Conservation (phyloP, 2,797 vertebrate genomes). For the Furcifer pardalis region DNA sequence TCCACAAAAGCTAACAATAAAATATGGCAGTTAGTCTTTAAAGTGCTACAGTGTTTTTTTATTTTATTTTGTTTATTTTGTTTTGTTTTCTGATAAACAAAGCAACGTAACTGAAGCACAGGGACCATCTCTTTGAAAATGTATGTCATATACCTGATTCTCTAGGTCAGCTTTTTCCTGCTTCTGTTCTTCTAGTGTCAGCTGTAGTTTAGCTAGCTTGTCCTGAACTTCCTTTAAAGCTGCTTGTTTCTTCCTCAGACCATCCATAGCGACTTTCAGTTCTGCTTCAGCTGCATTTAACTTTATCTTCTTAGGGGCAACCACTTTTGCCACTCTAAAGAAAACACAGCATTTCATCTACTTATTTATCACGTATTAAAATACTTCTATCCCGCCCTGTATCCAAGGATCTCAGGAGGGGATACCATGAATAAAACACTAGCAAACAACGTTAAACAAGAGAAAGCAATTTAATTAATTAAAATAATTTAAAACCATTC, state of each 20-base stretch:
- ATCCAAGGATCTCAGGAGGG: no score
- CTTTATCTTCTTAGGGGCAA: slow-evolving; percentile 90
- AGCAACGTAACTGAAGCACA: background rate
- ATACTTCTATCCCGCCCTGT: no score
- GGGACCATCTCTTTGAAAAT: background rate
- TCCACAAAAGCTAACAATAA: no score
- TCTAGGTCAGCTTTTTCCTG: slow-evolving; percentile 87
- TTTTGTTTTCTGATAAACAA: no score
- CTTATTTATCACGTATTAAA: no score
- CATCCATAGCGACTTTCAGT: slow-evolving; percentile 82
- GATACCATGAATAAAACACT: no score
- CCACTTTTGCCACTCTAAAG: slow-evolving; percentile 86
- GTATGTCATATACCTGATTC: slow-evolving; percentile 78
- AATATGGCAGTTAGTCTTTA: no score
- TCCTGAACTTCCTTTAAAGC: slow-evolving; percentile 87
- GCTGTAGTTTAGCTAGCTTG: slow-evolving; percentile 82
- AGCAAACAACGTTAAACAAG: no score
- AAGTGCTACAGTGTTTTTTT: no score
- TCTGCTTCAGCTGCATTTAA: slow-evolving; percentile 82
- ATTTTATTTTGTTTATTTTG: no score
- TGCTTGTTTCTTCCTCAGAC: slow-evolving; percentile 85
- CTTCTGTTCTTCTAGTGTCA: slow-evolving; percentile 84
- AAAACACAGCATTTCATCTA: background rate
- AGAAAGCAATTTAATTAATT: no score
- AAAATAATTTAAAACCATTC: no score